Base-by-base conservation (phyloP, 2,113 vertebrate species). In the Pygoscelis antarcticus region DNA sequence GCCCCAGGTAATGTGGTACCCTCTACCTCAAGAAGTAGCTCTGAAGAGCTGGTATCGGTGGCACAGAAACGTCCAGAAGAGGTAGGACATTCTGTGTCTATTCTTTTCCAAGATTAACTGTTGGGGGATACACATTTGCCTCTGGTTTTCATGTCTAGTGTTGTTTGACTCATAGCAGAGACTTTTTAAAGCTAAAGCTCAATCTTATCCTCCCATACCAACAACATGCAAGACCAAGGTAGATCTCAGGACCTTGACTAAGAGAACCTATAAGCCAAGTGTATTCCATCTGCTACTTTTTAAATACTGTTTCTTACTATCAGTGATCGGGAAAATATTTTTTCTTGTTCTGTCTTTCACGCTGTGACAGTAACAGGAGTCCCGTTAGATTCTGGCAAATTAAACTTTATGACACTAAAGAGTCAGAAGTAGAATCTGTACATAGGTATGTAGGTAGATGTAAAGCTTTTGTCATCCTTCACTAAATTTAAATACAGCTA, bases 1-100 rank as follows among this genome's bases (percentile, higher is more conserved):
- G 97, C 96, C 96, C 79, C 97, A 94, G 93, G 93, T 97, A 97
- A 92, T 90, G 62, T 97, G 96, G 94, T 93, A 94, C 92, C 96
- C 91, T 97, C 97, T 96, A 87, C 97, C 96, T 97, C 97, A 95
- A 96, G 97, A 97, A 97, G 97, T 95, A 97, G 97, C 96, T 97
- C 97, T 97, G 97, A 97, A 96, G 96, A 97, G 95, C 97, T 96
- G 96, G 10, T 97, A 94, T 92, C 84, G 69, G 61, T 97, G 97
- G 96, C 96, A 96, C 97, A 97, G 97, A 97, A 95, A 96, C 97
- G 1, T 96, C 97, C 96, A 97, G 95, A 97, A 96, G 97, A 97
- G 97, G 97, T 97, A 97, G 97, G 97, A 96, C 92, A 83, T 95
- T 95, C 93, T 96, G 92, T 96, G 93, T 97, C 95, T 97, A 0